These are phyloP conservation scores for Drosophila mercatorum DNA, from an alignment of 2,888 invertebrate genomes.

Conservation along the genomic window DNA sequence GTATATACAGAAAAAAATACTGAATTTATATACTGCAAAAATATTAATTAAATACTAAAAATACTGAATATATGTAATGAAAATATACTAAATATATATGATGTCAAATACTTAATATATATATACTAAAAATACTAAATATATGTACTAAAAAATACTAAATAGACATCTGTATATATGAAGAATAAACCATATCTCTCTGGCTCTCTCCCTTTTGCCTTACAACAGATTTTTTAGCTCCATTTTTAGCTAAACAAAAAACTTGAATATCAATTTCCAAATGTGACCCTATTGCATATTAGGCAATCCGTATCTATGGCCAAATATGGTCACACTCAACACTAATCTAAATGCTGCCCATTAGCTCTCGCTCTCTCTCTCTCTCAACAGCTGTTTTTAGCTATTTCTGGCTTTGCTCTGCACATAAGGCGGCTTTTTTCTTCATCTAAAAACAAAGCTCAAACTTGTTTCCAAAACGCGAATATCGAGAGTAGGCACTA, in stretches of 20 bases:
- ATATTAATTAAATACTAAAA: no score
- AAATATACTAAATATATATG: background rate
- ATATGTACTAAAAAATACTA: background rate
- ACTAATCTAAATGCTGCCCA: constrained; percentile 33
- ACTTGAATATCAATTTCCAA: constrained; percentile 24
- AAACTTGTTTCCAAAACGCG: constrained; percentile 51
- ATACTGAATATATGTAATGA: background rate
- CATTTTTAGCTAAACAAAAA: background rate
- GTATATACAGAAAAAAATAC: background rate
- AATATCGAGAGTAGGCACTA: constrained; percentile 39
- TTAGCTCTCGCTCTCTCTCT: constrained; percentile 12
- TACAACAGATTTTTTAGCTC: background rate
- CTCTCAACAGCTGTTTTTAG: constrained; percentile 44
- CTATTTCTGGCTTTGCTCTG: constrained; percentile 25
- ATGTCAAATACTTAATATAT: no score
- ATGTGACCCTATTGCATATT: constrained; percentile 20
- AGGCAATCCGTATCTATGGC: constrained; percentile 39
- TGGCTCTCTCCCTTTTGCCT: background rate
- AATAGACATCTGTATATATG: background rate
- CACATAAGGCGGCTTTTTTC: constrained; percentile 47
- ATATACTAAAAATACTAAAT: background rate
- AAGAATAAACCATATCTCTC: background rate
- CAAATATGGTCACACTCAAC: constrained; percentile 55
- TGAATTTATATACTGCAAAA: no score
- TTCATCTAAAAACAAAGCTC: constrained; percentile 35